Base-by-base conservation (phyloP, 2,113 vertebrate genomes). In the Paradoxurus hermaphroditus region DNA sequence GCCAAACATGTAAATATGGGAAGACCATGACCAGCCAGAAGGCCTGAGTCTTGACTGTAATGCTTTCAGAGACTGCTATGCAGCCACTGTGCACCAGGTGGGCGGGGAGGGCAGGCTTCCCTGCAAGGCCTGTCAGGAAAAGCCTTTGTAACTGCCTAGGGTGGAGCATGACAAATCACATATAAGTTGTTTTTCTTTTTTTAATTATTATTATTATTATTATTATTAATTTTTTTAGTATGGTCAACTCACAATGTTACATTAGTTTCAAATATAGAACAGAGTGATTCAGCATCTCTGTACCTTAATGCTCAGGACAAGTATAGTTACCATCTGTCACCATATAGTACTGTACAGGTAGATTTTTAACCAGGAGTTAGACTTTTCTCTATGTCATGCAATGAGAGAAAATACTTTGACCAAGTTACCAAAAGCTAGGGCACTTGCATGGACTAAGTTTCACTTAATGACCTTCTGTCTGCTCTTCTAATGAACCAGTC, bases 81-180 rank as follows among this genome's bases (percentile, higher is more conserved):
- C 6, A 4, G 1, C 12, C 18, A n/a, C 19, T 31, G n/a, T 51
- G 16, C 1, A 36, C 4, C 1, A 7, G 49, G 21, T 67, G 7
- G 53, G 15, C 12, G 14, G 10, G 3, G 23, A 72, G 15, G 25
- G 14, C n/a, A 10, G 34, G 21, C 44, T 62, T 15, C 15, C n/a
- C 51, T 2, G 5, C 8, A 23, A 44, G 3, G 9, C 25, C 19
- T 51, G 19, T 18, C 72, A 53, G 46, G 62, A 1, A 96, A 83
- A 41, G 0, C 21, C 11, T 75, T 4, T 39, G n/a, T n/a, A n/a
- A n/a, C n/a, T n/a, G n/a, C n/a, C n/a, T n/a, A n/a, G n/a, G 67
- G 11, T 67, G 13, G 34, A 34, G 27, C 15, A 44, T 81, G 18
- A 51, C 67, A 63, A 46, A 75, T 83, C 77, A 8, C 72, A 44